These are phyloP conservation scores for Mellivora capensis DNA, from an alignment of 2,113 vertebrate species.

Conservation along the genomic window DNA sequence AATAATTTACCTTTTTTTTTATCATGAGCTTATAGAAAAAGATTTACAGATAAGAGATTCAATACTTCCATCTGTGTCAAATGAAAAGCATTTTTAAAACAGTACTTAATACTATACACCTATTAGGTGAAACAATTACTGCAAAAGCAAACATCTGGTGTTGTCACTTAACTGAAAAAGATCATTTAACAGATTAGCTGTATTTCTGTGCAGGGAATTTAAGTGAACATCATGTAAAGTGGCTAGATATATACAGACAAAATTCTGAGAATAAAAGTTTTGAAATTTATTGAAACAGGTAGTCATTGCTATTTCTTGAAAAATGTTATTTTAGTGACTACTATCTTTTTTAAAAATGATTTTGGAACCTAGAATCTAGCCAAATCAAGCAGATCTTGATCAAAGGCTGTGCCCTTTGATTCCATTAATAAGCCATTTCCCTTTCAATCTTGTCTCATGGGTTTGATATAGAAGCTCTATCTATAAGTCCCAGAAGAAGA, in stretches of 20 bases:
- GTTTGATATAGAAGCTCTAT: neutral
- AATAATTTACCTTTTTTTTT: neutral
- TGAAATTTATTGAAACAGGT: neutral
- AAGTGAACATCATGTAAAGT: neutral
- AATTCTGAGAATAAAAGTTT: neutral
- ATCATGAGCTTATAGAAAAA: neutral
- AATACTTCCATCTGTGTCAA: neutral
- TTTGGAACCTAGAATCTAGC: neutral
- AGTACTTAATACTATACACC: neutral
- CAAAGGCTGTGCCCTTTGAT: neutral
- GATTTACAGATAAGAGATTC: neutral
- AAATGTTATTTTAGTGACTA: neutral
- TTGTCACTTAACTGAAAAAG: neutral
- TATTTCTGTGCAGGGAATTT: neutral
- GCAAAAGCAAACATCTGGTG: neutral
- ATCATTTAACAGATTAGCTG: constrained; percentile 6
- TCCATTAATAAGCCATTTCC: neutral
- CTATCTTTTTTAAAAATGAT: neutral
- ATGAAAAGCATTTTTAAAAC: constrained; percentile 4
- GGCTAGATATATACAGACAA: neutral
- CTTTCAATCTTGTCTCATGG: neutral
- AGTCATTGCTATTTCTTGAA: neutral
- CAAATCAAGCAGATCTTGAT: neutral
- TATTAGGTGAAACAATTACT: neutral
- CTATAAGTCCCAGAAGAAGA: neutral